A percentile compares a stretch with the other conserved stretches of the same genome.
These are phyloP conservation scores for Thymelicus acteon DNA, from an alignment of 2,888 invertebrate genomes.

Conservation along the genomic window DNA sequence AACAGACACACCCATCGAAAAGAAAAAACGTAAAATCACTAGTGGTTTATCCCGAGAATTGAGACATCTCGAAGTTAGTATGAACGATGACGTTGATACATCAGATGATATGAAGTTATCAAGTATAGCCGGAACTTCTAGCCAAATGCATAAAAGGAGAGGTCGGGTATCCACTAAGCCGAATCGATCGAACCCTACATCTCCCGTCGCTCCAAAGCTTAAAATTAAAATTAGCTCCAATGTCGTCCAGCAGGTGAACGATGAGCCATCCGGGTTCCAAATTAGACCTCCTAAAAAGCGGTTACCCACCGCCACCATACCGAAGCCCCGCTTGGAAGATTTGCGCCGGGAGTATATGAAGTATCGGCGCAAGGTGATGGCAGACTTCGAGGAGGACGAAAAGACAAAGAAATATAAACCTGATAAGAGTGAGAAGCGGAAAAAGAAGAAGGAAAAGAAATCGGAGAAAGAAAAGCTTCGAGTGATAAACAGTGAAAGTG, in stretches of 20 bases:
- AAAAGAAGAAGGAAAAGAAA: constrained; percentile 83
- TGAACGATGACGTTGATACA: constrained; percentile 82
- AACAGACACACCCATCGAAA: constrained; percentile 87
- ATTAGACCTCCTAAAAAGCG: constrained; percentile 94
- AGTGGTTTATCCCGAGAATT: constrained; percentile 85
- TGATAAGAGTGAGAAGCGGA: constrained; percentile 71
- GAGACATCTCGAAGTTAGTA: constrained; percentile 85
- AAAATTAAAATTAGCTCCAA: constrained; percentile 91
- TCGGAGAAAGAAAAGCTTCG: constrained; percentile 83
- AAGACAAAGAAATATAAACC: constrained; percentile 77
- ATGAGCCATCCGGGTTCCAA: constrained; percentile 77
- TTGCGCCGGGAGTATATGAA: constrained; percentile 94
- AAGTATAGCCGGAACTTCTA: constrained; percentile 51
- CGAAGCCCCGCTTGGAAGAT: constrained; percentile 91
- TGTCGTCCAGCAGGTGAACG: constrained; percentile 80
- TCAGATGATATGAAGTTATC: constrained; percentile 68
- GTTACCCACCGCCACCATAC: constrained; percentile 84
- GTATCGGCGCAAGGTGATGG: constrained; percentile 92
- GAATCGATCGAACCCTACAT: constrained; percentile 52
- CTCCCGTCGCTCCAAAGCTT: constrained; percentile 87
- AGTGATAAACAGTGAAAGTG: constrained; percentile 77
- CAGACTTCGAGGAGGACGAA: constrained; percentile 90
- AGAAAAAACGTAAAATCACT: constrained; percentile 87
- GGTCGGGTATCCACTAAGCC: constrained; percentile 63
- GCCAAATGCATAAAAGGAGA: constrained; percentile 63